Conservation (phyloP, 2,113 vertebrate species). For the Phalacrocorax carbo region DNA sequence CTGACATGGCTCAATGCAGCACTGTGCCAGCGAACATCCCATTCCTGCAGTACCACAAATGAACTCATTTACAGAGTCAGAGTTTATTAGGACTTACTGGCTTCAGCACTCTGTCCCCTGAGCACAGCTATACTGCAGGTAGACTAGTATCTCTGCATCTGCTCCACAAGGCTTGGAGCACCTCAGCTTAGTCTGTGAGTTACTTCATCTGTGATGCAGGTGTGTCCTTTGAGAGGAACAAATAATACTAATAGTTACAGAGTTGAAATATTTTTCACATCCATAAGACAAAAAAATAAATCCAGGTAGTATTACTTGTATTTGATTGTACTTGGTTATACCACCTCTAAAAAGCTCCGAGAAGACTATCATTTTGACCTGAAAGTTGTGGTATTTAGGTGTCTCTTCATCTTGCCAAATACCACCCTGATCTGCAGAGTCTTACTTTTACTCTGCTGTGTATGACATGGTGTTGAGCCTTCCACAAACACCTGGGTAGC, state of each 20-base stretch:
- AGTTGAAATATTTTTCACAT: background rate
- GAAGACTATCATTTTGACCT: background rate
- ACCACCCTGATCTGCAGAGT: background rate
- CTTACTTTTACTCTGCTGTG: background rate
- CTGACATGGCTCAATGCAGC: background rate
- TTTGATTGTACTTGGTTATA: background rate
- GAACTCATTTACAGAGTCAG: background rate
- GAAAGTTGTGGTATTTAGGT: background rate
- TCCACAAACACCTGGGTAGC: background rate
- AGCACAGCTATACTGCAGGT: background rate
- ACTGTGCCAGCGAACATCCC: background rate
- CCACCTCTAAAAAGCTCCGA: background rate
- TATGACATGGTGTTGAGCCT: background rate
- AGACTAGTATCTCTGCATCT: background rate
- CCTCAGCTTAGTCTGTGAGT: too few species aligned
- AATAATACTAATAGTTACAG: background rate
- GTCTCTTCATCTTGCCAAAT: background rate
- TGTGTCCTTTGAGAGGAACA: background rate
- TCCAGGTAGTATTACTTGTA: background rate
- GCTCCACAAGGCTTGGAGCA: background rate
- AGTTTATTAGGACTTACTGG: background rate
- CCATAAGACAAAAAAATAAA: background rate
- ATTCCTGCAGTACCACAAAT: background rate
- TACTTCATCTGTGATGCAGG: background rate
- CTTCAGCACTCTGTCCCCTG: background rate